phyloP scores from a whole-genome alignment of 2,888 invertebrate genomes.

The Tillus elongatus region DNA sequence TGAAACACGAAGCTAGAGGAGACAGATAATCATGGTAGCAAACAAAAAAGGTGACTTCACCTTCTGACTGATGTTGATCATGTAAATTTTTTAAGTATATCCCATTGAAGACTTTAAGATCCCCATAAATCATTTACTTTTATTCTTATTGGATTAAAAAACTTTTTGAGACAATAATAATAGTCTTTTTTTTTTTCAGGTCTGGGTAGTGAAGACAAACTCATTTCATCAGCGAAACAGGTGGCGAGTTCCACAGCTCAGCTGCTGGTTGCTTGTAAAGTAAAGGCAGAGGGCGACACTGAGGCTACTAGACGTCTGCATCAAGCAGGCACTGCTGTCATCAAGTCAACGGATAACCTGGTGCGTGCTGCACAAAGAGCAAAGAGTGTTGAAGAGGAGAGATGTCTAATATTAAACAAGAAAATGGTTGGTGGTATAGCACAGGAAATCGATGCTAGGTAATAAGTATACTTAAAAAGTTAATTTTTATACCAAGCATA shows the following conservation, averaged over 20 bases:
- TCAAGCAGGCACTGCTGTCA: conserved; percentile 92
- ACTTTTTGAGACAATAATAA: no score
- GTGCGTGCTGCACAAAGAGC: conserved; percentile 91
- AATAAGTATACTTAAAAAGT: no score
- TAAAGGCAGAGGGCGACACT: conserved; percentile 94
- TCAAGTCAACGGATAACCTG: conserved; percentile 93
- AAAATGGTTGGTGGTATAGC: conserved; percentile 95
- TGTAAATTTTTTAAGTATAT: no score
- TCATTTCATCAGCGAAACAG: conserved; percentile 92
- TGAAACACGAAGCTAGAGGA: no score
- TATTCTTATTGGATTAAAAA: no score
- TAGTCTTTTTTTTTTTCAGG: conserved; percentile 27
- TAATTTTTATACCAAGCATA: no score
- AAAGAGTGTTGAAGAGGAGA: conserved; percentile 83
- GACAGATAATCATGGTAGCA: no score
- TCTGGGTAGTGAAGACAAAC: conserved; percentile 84
- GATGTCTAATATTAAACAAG: conserved; percentile 80
- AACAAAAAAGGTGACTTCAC: no score
- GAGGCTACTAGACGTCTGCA: conserved; percentile 86
- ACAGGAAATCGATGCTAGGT: conserved; percentile 86
- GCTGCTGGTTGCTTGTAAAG: conserved; percentile 94
- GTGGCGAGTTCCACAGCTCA: conserved; percentile 97
- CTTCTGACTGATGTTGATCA: no score
- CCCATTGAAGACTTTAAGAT: no score
- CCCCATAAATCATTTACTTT: no score